Conservation (phyloP, 2,113 vertebrate species). For the Oreochromis niloticus region DNA sequence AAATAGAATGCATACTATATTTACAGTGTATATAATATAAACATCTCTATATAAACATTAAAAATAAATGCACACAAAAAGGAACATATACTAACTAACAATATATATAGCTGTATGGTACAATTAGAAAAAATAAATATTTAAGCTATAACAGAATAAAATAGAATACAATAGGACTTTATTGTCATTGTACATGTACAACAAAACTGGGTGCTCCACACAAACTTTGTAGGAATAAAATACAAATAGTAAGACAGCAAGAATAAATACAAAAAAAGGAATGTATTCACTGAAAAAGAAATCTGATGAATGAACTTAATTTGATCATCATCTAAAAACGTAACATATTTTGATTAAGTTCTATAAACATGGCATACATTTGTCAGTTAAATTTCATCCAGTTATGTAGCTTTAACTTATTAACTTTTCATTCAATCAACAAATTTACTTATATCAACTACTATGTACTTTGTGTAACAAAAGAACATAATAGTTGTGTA, state of each 20-base stretch:
- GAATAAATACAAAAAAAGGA: background rate
- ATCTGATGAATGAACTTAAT: background rate
- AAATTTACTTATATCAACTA: background rate
- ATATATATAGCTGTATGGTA: background rate
- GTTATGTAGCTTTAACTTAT: background rate
- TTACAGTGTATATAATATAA: background rate
- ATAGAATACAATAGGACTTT: background rate
- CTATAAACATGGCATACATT: background rate
- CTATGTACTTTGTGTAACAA: background rate
- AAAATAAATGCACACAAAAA: background rate
- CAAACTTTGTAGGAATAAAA: background rate
- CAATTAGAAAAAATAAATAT: background rate
- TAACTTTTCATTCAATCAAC: background rate
- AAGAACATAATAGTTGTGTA: background rate
- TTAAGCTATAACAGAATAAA: background rate
- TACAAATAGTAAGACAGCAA: background rate
- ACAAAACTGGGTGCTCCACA: background rate
- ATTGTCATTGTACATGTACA: background rate
- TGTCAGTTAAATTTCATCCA: background rate
- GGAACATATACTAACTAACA: background rate
- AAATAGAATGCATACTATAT: background rate
- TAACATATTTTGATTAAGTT: background rate
- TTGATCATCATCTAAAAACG: background rate
- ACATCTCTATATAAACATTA: background rate
- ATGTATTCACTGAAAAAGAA: background rate